Conservation (phyloP, 2,113 vertebrate species). For the Seriola quinqueradiata region DNA sequence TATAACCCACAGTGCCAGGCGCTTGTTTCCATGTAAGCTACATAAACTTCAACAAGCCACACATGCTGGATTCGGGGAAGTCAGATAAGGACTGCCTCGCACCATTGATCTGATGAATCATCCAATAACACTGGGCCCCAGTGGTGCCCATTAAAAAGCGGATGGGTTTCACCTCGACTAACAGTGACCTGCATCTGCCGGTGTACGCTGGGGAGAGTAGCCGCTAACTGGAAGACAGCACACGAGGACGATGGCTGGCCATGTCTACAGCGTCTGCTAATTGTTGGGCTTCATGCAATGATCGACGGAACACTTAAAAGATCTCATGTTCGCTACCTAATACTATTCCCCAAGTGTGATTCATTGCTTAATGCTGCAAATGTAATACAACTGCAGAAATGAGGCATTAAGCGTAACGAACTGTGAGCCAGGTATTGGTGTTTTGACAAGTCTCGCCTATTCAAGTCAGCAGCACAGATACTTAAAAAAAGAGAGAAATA, state of each 20-base stretch:
- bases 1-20: slow-evolving; percentile 31
- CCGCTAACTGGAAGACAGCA: slow-evolving; percentile 39
- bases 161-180: slow-evolving; percentile 54
- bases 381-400: slow-evolving; percentile 20
- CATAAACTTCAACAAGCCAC: slow-evolving; percentile 29
- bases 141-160: slow-evolving; percentile 52
- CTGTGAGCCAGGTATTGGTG: background rate
- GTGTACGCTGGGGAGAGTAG: background rate
- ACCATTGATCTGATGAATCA: slow-evolving; percentile 73
- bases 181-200: slow-evolving; percentile 36
- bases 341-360: background rate
- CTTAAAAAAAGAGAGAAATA: background rate
- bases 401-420: background rate
- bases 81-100: slow-evolving; percentile 49
- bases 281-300: slow-evolving; percentile 25
- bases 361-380: slow-evolving; percentile 15
- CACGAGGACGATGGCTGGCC: slow-evolving; percentile 15
- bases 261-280: slow-evolving; percentile 10
- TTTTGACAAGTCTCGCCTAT: slow-evolving; percentile 22
- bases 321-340: slow-evolving; percentile 1
- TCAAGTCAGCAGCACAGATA: background rate
- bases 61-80: slow-evolving; percentile 22
- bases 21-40: slow-evolving; percentile 34
- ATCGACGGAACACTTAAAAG: slow-evolving; percentile 9
- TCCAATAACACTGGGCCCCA: slow-evolving; percentile 67